phyloP scores from a whole-genome alignment of 2,888 invertebrate species.

The Ptychoptera albimana region DNA sequence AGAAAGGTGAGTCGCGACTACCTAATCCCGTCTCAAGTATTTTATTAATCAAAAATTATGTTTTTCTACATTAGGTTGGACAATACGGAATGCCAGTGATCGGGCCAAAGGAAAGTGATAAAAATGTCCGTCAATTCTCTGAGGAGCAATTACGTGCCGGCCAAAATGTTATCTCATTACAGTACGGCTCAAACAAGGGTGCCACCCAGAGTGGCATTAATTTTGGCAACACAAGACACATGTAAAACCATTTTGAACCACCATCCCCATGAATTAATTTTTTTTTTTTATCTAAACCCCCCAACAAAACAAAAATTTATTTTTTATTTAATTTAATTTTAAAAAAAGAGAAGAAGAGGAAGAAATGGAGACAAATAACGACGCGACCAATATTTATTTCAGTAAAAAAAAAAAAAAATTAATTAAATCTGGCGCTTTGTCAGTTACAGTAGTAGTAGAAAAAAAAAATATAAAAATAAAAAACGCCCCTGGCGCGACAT shows the following conservation, averaged over 20 bases:
- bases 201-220: constrained; percentile 93
- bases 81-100: constrained; percentile 74
- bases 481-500: too few species aligned
- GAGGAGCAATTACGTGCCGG: constrained; percentile 90
- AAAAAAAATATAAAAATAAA: too few species aligned
- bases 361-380: too few species aligned
- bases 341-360: too few species aligned
- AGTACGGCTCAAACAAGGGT: constrained; percentile 96
- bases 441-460: too few species aligned
- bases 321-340: too few species aligned
- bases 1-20: constrained; percentile 70
- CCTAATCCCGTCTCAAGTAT: background rate
- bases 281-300: constrained; percentile 1
- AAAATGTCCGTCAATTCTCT: constrained; percentile 83
- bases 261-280: background rate
- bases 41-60: constrained; percentile 3
- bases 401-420: too few species aligned
- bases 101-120: constrained; percentile 93
- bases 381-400: too few species aligned
- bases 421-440: too few species aligned
- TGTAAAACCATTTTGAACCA: constrained; percentile 43
- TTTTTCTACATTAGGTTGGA: constrained; percentile 41
- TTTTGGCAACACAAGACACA: constrained; percentile 93
- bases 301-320: background rate
- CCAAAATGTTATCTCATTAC: constrained; percentile 82